Conservation (phyloP, 2,797 vertebrate genomes). For the Nasua narica region DNA sequence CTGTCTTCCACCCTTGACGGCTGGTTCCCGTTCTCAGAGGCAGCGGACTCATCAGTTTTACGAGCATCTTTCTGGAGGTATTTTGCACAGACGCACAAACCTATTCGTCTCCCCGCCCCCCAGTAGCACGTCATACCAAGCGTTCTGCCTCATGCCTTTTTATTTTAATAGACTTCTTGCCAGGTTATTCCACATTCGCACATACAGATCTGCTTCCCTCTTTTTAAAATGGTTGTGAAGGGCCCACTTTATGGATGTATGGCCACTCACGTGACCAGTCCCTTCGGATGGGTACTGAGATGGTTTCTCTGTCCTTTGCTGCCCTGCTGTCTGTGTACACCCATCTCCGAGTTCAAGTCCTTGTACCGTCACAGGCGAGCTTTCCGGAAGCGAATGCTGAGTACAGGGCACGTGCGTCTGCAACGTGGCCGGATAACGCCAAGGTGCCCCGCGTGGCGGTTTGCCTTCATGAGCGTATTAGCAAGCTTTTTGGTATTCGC, state of each 20-base stretch:
- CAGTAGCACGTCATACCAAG: neutral
- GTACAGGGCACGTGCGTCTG: neutral
- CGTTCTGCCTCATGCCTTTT: neutral
- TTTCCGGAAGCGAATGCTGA: neutral
- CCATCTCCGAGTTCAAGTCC: neutral
- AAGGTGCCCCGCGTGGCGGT: neutral
- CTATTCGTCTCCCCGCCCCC: neutral
- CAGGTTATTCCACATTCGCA: neutral
- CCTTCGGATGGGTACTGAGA: neutral
- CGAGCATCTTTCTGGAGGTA: neutral
- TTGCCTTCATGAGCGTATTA: neutral
- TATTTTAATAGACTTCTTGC: neutral
- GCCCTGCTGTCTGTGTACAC: too few species aligned
- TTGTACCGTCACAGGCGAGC: rapidly evolving
- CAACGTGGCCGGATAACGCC: neutral
- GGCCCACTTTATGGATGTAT: too few species aligned
- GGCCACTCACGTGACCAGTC: too few species aligned
- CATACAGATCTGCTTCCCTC: neutral
- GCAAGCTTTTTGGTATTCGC: neutral
- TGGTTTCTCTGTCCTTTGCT: neutral
- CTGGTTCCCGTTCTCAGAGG: neutral
- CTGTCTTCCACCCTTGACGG: neutral
- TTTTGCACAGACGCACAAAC: neutral
- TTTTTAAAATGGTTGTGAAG: neutral
- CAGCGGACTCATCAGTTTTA: neutral